A percentile compares a stretch with the other conserved stretches of the same genome.
Conservation (phyloP, 1,140 invertebrate species). For the Rhynchophorus ferrugineus region DNA sequence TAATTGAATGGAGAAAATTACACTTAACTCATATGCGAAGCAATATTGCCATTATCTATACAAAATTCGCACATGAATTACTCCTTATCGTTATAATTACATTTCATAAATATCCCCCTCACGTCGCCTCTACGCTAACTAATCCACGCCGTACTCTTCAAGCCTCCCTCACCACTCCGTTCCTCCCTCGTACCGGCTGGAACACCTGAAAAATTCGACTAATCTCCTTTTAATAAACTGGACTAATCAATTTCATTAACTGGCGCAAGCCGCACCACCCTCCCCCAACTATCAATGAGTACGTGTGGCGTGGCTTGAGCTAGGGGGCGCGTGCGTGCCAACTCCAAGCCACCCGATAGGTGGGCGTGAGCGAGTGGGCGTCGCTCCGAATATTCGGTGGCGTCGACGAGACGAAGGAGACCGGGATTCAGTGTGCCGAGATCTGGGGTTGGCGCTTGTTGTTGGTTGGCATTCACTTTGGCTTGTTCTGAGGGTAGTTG, state of each 20-base stretch:
- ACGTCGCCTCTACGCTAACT: not conserved
- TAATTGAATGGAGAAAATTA: no score
- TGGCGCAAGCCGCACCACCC: constrained; percentile 13
- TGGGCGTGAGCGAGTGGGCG: no score
- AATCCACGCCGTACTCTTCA: not conserved
- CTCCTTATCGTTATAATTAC: not conserved
- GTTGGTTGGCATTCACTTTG: no score
- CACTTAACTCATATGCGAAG: not conserved
- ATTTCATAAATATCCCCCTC: not conserved
- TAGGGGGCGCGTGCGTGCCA: constrained; percentile 12
- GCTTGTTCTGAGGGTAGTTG: no score
- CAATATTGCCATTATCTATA: not conserved
- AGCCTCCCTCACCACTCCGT: not conserved
- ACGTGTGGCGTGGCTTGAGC: constrained; percentile 12
- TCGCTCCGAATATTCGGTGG: no score
- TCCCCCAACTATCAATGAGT: constrained; percentile 12
- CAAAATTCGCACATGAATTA: not conserved
- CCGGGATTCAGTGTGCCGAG: not conserved
- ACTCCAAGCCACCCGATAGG: no score
- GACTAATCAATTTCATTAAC: constrained; percentile 21
- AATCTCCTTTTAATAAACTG: constrained; percentile 17
- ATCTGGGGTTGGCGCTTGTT: not conserved
- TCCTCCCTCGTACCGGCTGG: not conserved
- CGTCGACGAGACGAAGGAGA: no score
- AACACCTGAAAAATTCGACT: not conserved